Evolutionary conservation across 1,140 invertebrate genomes (phyloP), one percentile per base, ranked within the genome.

Genomic region (Ips typographus): DNA sequence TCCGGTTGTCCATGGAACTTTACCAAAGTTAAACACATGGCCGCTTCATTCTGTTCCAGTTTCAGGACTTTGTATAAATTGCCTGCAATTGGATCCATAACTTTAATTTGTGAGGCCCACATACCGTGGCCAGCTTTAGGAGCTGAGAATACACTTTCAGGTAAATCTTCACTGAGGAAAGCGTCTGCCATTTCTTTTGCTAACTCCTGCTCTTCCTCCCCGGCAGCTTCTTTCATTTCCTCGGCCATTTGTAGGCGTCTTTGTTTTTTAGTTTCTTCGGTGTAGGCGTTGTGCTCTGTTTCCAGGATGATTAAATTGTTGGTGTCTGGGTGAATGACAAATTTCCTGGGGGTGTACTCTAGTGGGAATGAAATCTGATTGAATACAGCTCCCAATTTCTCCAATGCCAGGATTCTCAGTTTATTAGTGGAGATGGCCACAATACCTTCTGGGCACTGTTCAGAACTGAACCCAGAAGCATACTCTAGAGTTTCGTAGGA

Each of bases 371-470:
- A 91, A 37, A 94, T 88, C 59, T 75, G 96, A 84, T 99, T 99
- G 78, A 99, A 99, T 2, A 99, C 95, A 0, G 95, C 96, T 0
- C 98, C 98, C 0, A 99, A 83, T 82, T 99, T 99, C 81, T 99
- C 98, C 8, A 99, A 82, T 0, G 98, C 96, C 77, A 99, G 88
- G 87, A 99, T 99, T 72, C 96, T 87, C 40, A 99, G 83, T 0
- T 97, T 99, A 77, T 99, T 99, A 1, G 94, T 94, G 0, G 96
- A 98, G 81, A 99, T 99, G 0, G 98, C 98, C 4, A 99, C 98
- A 73, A 99, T 98, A 8, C 76, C 98, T 82, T 99, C 98, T 1
- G 96, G 95, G 86, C 98, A 99, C 81, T 99, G 98, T 82, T 99
- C 97, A 68, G 95, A 98, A 66, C 95, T 95, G 80, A 99, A 99